Conservation (phyloP, 1,140 invertebrate species). For the Metaphire vulgaris region DNA sequence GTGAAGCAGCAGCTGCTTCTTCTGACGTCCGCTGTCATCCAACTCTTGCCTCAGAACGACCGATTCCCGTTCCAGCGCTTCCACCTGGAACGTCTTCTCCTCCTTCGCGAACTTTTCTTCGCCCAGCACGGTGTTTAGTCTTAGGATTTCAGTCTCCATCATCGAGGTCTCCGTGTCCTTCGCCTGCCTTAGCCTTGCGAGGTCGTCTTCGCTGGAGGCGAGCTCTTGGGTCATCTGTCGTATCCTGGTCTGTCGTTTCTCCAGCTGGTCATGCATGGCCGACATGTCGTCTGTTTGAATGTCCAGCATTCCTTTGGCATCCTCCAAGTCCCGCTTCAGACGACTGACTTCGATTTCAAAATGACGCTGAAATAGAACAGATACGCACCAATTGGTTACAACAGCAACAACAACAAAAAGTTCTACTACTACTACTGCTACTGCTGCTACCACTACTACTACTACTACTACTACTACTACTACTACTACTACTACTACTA, state of each 20-base stretch:
- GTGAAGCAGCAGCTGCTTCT: not conserved
- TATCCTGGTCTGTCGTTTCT: not conserved
- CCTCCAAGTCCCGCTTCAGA: not conserved
- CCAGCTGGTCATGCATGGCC: not conserved
- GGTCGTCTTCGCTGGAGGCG: not conserved
- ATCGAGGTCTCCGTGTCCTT: not conserved
- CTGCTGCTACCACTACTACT: no score
- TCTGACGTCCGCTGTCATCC: not conserved
- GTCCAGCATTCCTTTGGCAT: not conserved
- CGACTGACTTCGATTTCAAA: not conserved
- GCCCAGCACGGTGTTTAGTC: not conserved
- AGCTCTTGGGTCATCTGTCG: not conserved
- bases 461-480: no score
- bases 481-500: no score
- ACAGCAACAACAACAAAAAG: no score
- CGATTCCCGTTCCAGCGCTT: not conserved
- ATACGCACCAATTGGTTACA: no score
- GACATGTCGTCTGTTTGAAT: not conserved
- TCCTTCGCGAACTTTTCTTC: not conserved
- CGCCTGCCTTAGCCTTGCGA: not conserved
- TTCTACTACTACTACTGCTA: no score
- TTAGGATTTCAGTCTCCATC: not conserved
- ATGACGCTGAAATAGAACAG: not conserved
- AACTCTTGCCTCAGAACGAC: not conserved
- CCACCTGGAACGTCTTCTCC: not conserved